Percentiles rank a stretch among this genome's conserved stretches.
These are phyloP conservation scores for Lordiphosa mommai DNA, from an alignment of 1,140 invertebrate genomes.

Conservation along the genomic window DNA sequence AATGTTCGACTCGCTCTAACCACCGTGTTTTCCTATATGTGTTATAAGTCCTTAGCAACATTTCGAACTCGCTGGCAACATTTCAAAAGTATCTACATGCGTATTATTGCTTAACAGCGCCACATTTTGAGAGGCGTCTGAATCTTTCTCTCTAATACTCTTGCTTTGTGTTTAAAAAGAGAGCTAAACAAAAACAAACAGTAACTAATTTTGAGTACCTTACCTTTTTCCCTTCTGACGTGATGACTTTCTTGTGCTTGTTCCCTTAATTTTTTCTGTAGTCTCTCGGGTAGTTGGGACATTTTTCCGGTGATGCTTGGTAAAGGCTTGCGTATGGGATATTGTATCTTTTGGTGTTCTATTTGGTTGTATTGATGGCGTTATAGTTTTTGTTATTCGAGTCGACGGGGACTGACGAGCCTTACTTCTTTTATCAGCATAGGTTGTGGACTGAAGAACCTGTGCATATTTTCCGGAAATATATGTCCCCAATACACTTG, in stretches of 20 bases:
- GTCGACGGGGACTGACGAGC: conserved; percentile 36
- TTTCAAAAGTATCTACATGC: too few relatives aligned
- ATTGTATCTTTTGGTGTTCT: conserved; percentile 31
- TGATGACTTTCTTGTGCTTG: conserved; percentile 48
- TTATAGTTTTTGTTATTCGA: conserved; percentile 50
- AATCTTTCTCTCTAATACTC: too few relatives aligned
- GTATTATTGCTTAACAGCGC: too few relatives aligned
- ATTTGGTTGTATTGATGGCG: conserved; percentile 35
- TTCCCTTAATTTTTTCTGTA: conserved; percentile 20
- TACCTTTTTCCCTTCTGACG: conserved; percentile 62
- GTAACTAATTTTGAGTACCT: neutral
- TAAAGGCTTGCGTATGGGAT: conserved; percentile 16
- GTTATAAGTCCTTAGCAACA: too few relatives aligned
- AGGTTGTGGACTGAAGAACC: conserved; percentile 21
- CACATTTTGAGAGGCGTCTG: too few relatives aligned
- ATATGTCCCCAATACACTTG: conserved; percentile 24
- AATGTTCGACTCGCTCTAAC: too few relatives aligned
- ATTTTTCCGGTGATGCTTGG: conserved; percentile 44
- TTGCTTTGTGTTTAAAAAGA: too few relatives aligned
- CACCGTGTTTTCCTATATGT: too few relatives aligned
- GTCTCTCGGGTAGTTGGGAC: conserved; percentile 20
- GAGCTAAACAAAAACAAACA: too few relatives aligned
- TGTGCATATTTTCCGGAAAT: conserved; percentile 36
- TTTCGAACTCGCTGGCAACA: too few relatives aligned
- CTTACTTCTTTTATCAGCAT: conserved; percentile 45